Conservation (phyloP, 1,140 invertebrate species). For the Drosophila pachea region DNA sequence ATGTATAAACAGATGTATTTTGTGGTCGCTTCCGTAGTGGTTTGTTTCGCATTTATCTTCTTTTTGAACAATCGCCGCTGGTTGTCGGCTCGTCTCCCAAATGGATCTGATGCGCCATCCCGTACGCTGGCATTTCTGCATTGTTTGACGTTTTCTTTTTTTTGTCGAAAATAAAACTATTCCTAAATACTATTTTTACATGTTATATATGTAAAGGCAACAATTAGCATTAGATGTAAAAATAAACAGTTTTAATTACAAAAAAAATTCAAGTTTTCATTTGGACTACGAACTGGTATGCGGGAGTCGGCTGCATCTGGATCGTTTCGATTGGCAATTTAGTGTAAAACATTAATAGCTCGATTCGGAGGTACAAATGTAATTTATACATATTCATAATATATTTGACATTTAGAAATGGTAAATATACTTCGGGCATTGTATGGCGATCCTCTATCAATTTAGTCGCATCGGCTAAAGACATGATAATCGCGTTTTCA, state of each 20-base stretch:
- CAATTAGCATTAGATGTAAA: slow-evolving; percentile 68
- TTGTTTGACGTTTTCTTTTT: slow-evolving; percentile 54
- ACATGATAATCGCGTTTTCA: slow-evolving; percentile 2
- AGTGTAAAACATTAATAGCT: slow-evolving; percentile 3
- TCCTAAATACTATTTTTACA: slow-evolving; percentile 77
- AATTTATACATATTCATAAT: slow-evolving; percentile 3
- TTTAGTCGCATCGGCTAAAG: too few species aligned
- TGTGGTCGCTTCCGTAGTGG: slow-evolving; percentile 5
- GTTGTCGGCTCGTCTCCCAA: background rate
- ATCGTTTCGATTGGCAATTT: background rate
- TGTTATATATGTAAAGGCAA: slow-evolving; percentile 78
- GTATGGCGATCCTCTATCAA: too few species aligned
- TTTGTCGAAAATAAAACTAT: slow-evolving; percentile 50
- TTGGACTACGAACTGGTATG: too few species aligned
- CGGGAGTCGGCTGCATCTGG: too few species aligned
- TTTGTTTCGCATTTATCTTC: slow-evolving; percentile 65
- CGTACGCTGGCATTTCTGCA: slow-evolving; percentile 30
- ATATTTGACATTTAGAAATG: background rate
- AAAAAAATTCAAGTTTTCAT: background rate
- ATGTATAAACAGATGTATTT: slow-evolving; percentile 26
- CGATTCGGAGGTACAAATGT: slow-evolving; percentile 8
- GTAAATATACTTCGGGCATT: background rate
- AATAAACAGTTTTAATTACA: slow-evolving; percentile 51
- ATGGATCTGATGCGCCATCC: background rate
- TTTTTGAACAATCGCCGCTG: slow-evolving; percentile 21